Evolutionary conservation across 1,140 invertebrate genomes (phyloP).

Genomic region (Lepidurus apus): DNA sequence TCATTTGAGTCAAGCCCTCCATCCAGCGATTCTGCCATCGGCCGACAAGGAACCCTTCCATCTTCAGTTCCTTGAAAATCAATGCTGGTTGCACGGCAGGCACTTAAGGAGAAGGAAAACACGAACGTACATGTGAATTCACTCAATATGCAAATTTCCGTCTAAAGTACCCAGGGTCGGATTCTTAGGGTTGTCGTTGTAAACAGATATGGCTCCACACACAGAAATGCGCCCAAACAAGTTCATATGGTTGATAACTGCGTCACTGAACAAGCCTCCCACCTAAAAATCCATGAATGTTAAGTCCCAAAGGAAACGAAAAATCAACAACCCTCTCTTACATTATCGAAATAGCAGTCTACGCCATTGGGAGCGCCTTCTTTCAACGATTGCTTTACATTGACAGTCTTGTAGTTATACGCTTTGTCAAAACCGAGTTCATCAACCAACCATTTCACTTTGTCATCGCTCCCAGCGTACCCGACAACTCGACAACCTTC

Average conservation of each 20-base stretch:
- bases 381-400: constrained; percentile 52
- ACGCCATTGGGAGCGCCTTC: constrained; percentile 60
- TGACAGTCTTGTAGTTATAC: constrained; percentile 63
- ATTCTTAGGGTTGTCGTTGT: constrained; percentile 42
- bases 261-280: constrained; percentile 58
- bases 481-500: constrained; percentile 62
- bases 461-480: constrained; percentile 62
- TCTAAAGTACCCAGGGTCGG: constrained; percentile 40
- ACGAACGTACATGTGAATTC: constrained; percentile 27
- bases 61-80: constrained; percentile 51
- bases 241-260: constrained; percentile 58
- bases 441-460: constrained; percentile 60
- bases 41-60: constrained; percentile 56
- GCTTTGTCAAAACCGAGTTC: constrained; percentile 61
- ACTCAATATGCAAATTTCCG: neutral
- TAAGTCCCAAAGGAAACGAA: neutral
- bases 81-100: constrained; percentile 51
- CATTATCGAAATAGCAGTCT: constrained; percentile 70
- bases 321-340: constrained; percentile 41
- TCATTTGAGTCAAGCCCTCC: constrained; percentile 54
- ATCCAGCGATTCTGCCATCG: constrained; percentile 49
- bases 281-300: constrained; percentile 47
- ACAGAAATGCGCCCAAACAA: constrained; percentile 55
- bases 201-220: constrained; percentile 55
- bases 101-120: constrained; percentile 40